Percentiles rank a stretch among this genome's conserved stretches.
These are phyloP conservation scores for Bombyx huttoni DNA, from an alignment of 2,888 invertebrate genomes.

Conservation along the genomic window DNA sequence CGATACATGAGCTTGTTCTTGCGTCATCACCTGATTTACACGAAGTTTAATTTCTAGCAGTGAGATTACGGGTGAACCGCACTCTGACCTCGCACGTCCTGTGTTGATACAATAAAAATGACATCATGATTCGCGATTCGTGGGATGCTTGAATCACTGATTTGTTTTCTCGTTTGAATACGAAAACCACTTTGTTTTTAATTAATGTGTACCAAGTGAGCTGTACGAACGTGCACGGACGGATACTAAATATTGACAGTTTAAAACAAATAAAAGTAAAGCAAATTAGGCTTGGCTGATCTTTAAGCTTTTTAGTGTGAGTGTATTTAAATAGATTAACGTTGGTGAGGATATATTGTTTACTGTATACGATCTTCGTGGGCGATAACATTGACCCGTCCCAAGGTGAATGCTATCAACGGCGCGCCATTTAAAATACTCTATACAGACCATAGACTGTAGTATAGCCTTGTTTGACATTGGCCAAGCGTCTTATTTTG, in stretches of 20 bases:
- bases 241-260: too few relatives aligned
- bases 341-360: background rate
- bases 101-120: conserved; percentile 44
- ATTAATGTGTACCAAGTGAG: background rate
- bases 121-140: conserved; percentile 37
- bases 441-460: conserved; percentile 1
- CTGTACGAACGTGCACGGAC: background rate
- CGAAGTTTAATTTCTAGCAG: conserved; percentile 26
- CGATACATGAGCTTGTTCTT: conserved; percentile 26
- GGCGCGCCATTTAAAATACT: conserved; percentile 10
- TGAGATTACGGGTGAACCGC: conserved; percentile 47
- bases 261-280: too few relatives aligned
- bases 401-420: conserved; percentile 42
- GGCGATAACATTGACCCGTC: conserved; percentile 48
- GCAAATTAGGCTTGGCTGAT: too few relatives aligned
- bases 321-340: background rate
- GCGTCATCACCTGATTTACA: conserved; percentile 44
- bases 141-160: background rate
- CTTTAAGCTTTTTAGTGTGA: background rate
- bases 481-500: conserved; percentile 12
- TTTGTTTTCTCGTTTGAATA: background rate
- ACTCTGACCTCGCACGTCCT: conserved; percentile 41
- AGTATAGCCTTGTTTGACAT: conserved; percentile 13
- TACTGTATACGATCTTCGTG: conserved; percentile 15
- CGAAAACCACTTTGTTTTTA: background rate